phyloP scores from a whole-genome alignment of 2,113 vertebrate species.

The Boulengeromyrus knoepffleri region DNA sequence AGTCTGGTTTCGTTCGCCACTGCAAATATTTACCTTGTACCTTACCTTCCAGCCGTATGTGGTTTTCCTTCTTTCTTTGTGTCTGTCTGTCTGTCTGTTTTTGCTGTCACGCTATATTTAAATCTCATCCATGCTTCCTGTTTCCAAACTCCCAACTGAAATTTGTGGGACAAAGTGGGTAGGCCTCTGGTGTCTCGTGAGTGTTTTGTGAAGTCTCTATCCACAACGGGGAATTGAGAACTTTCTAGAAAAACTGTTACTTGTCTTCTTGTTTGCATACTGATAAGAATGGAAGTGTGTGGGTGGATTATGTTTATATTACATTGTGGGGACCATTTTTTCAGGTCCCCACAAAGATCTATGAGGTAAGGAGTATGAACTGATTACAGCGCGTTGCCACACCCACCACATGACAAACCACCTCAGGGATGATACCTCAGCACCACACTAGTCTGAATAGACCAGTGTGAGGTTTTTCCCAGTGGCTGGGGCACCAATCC shows the following conservation, averaged over 20 bases:
- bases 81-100: neutral
- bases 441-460: no score
- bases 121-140: neutral
- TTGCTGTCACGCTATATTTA: neutral
- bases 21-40: neutral
- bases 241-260: neutral
- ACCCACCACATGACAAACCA: no score
- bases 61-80: neutral
- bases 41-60: neutral
- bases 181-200: neutral
- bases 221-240: neutral
- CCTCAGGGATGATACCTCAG: no score
- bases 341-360: no score
- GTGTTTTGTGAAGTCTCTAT: neutral
- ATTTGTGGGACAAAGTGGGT: neutral
- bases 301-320: neutral
- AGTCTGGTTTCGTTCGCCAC: neutral
- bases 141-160: neutral
- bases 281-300: conserved; percentile 8
- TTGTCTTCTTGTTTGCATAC: neutral
- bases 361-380: no score
- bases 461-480: no score
- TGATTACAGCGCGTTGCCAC: no score
- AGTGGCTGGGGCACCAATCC: no score
- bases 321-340: no score